Percentiles rank a stretch among this genome's conserved stretches.
These are phyloP conservation scores for Epizoanthus stellaris DNA, from an alignment of 92 coral and sea anemone species.

Conservation along the genomic window DNA sequence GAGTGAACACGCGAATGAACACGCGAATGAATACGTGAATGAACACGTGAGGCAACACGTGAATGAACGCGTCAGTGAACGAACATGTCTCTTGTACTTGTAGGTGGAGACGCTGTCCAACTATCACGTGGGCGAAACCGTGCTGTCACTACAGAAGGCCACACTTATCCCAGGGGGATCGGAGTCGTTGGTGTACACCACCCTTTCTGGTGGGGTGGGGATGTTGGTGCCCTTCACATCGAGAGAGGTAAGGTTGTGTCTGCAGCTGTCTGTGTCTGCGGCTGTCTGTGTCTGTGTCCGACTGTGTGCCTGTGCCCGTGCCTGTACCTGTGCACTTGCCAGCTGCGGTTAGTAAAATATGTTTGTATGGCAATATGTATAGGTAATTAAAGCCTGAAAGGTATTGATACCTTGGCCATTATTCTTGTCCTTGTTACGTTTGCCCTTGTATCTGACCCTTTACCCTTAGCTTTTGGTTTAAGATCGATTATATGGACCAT, in stretches of 20 bases:
- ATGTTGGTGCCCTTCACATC: constrained; percentile 98
- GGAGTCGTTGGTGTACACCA: constrained; percentile 95
- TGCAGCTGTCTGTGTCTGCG: neutral
- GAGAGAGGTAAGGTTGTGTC: constrained; percentile 75
- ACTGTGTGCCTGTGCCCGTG: neutral
- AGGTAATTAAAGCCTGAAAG: too few species aligned
- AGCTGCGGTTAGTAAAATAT: neutral
- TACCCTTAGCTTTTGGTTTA: too few species aligned
- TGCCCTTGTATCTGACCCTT: neutral
- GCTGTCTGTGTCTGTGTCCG: neutral
- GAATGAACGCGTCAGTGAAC: neutral
- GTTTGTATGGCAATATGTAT: neutral
- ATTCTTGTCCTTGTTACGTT: too few species aligned
- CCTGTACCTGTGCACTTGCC: neutral
- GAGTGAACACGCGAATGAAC: too few species aligned
- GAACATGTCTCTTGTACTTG: constrained; percentile 18
- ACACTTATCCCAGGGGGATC: constrained; percentile 99
- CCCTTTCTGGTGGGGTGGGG: constrained; percentile 96
- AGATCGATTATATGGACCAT: neutral
- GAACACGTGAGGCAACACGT: too few species aligned
- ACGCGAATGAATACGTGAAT: too few species aligned
- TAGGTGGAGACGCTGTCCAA: constrained; percentile 92
- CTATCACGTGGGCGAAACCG: constrained; percentile 95
- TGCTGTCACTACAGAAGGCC: constrained; percentile 97
- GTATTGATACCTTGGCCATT: too few species aligned